phyloP scores from a whole-genome alignment of 2,797 vertebrate species.

The Novumbra hubbsi region DNA sequence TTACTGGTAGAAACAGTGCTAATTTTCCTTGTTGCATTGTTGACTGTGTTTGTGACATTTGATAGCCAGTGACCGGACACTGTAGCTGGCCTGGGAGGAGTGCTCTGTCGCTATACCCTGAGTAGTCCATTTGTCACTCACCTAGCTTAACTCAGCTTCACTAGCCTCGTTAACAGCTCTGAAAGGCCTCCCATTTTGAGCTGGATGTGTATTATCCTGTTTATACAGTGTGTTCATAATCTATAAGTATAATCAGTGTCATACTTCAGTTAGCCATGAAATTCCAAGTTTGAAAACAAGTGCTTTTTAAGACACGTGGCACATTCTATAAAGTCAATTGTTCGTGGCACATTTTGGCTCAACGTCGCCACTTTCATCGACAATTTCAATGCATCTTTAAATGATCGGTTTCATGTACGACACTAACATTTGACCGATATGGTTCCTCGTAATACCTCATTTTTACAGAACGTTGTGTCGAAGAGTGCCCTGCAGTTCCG shows the following conservation, averaged over 20 bases:
- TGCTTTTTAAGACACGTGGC: too few species aligned
- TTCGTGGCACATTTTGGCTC: too few species aligned
- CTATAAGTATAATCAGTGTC: too few species aligned
- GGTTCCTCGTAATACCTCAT: neutral
- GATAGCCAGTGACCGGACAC: slow-evolving; percentile 34
- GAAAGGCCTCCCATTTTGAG: too few species aligned
- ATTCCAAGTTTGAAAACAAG: too few species aligned
- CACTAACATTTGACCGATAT: neutral
- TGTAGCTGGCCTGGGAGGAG: slow-evolving; percentile 18
- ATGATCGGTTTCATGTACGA: neutral
- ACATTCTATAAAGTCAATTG: too few species aligned
- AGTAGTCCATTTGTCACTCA: neutral
- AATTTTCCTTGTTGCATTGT: slow-evolving; percentile 24
- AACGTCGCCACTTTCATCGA: too few species aligned
- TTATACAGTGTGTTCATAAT: too few species aligned
- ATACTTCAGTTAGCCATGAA: too few species aligned
- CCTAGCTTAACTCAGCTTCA: neutral
- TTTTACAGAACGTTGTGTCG: slow-evolving; percentile 87
- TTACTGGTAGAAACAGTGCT: slow-evolving; percentile 6
- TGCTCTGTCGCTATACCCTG: slow-evolving; percentile 10
- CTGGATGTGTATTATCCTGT: too few species aligned
- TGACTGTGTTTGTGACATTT: slow-evolving; percentile 51
- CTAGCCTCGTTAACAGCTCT: too few species aligned
- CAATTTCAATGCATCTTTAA: neutral
- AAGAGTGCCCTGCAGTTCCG: slow-evolving; percentile 95